phyloP scores from a whole-genome alignment of 2,888 invertebrate genomes.

The Drosophila nr. perissopoda region DNA sequence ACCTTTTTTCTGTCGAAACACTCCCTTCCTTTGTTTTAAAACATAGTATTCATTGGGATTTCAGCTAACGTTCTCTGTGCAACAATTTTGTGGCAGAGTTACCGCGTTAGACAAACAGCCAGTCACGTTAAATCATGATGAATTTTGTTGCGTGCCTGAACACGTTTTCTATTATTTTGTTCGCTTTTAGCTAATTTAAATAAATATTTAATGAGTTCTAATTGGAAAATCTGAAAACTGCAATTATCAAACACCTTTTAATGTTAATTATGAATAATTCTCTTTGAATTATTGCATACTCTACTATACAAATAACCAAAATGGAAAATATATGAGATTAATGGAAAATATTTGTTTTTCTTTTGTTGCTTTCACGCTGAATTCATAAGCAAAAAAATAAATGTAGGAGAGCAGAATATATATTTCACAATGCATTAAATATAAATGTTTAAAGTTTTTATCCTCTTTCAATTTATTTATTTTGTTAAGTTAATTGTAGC shows the following conservation, averaged over 20 bases:
- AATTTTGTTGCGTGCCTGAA: conserved; percentile 10
- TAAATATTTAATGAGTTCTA: conserved; percentile 68
- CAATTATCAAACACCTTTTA: conserved; percentile 38
- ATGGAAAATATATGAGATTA: background rate
- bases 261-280: conserved; percentile 11
- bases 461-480: background rate
- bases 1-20: background rate
- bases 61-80: conserved; percentile 15
- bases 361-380: background rate
- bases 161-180: conserved; percentile 40
- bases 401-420: background rate
- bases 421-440: background rate
- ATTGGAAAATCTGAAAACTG: conserved; percentile 61
- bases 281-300: background rate
- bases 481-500: conserved; percentile 27
- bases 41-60: conserved; percentile 25
- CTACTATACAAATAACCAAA: background rate
- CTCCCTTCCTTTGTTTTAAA: conserved; percentile 27
- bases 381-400: background rate
- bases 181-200: conserved; percentile 43
- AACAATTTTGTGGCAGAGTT: background rate
- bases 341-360: background rate
- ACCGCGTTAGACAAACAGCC: conserved; percentile 52
- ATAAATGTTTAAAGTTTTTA: background rate
- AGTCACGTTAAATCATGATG: conserved; percentile 52